These are phyloP conservation scores for Picus viridis DNA, from an alignment of 2,797 vertebrate genomes.

Conservation along the genomic window DNA sequence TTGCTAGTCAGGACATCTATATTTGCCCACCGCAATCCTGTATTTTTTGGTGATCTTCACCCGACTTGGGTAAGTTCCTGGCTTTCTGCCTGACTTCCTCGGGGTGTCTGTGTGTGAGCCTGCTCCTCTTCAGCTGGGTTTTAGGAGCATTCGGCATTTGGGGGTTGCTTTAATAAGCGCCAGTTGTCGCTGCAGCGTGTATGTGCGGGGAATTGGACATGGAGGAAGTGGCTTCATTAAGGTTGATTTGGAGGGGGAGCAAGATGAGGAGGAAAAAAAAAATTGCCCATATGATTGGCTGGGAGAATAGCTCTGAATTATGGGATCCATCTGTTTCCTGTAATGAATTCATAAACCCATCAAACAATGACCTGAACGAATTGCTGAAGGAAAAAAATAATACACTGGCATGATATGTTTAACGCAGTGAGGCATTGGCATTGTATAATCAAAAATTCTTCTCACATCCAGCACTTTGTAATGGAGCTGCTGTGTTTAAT, in stretches of 20 bases:
- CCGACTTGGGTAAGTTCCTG: slow-evolving; percentile 50
- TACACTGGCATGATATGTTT: slow-evolving; percentile 67
- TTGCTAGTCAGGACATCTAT: neutral
- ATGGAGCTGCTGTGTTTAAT: slow-evolving; percentile 80
- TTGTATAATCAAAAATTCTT: slow-evolving; percentile 86
- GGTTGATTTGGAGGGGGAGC: slow-evolving; percentile 34
- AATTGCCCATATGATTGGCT: slow-evolving; percentile 70
- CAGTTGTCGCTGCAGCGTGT: neutral
- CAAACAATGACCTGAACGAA: slow-evolving; percentile 79
- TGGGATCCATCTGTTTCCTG: slow-evolving; percentile 80
- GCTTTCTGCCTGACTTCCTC: neutral
- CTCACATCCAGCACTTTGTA: slow-evolving; percentile 84
- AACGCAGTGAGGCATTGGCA: slow-evolving; percentile 74
- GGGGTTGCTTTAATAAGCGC: neutral
- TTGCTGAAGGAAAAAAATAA: slow-evolving; percentile 68
- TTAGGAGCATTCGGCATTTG: neutral
- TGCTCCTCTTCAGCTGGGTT: neutral
- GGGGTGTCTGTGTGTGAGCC: neutral
- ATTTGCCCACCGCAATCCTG: neutral
- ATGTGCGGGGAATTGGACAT: neutral
- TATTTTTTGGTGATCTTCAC: neutral
- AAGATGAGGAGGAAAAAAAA: neutral
- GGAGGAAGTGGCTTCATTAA: slow-evolving; percentile 73
- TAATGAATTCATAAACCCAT: slow-evolving; percentile 80
- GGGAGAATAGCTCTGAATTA: slow-evolving; percentile 76